A percentile compares a stretch with the other conserved stretches of the same genome.
phyloP scores from a whole-genome alignment of 2,888 invertebrate species.

The Atrina japonica region DNA sequence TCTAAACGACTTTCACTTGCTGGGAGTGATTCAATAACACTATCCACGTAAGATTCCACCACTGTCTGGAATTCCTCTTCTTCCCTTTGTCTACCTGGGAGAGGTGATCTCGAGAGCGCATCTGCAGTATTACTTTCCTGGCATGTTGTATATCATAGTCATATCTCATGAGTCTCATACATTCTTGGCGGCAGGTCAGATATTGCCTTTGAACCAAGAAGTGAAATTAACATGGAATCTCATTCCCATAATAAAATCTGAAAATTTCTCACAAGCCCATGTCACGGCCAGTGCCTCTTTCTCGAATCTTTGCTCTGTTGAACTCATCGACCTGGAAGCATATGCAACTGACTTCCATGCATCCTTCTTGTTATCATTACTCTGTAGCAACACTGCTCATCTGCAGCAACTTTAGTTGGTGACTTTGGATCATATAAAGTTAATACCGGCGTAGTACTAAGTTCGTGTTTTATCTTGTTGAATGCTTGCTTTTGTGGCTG shows the following conservation, averaged over 20 bases:
- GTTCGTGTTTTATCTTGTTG: conserved; percentile 25
- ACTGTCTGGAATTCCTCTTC: conserved; percentile 30
- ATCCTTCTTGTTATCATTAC: conserved; percentile 19
- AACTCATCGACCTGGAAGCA: conserved; percentile 71
- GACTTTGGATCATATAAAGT: conserved; percentile 67
- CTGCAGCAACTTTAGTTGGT: conserved; percentile 63
- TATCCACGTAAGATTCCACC: conserved; percentile 36
- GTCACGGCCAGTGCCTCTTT: conserved; percentile 61
- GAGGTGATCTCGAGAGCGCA: conserved; percentile 42
- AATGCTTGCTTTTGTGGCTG: conserved; percentile 15
- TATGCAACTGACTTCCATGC: conserved; percentile 70
- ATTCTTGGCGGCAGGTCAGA: conserved; percentile 76
- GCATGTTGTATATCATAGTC: conserved; percentile 55
- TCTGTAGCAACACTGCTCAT: conserved; percentile 73
- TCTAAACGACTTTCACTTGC: conserved; percentile 34
- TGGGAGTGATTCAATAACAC: conserved; percentile 34
- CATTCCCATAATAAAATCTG: conserved; percentile 72
- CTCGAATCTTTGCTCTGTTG: conserved; percentile 64
- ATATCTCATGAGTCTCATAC: conserved; percentile 70
- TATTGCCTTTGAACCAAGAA: conserved; percentile 74
- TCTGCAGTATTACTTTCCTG: conserved; percentile 43
- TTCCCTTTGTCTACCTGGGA: conserved; percentile 7
- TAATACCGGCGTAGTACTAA: conserved; percentile 68
- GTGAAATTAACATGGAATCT: conserved; percentile 71
- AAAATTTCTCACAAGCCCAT: conserved; percentile 69